phyloP scores from a whole-genome alignment of 2,888 invertebrate species.

The Scrobipalpa costella region DNA sequence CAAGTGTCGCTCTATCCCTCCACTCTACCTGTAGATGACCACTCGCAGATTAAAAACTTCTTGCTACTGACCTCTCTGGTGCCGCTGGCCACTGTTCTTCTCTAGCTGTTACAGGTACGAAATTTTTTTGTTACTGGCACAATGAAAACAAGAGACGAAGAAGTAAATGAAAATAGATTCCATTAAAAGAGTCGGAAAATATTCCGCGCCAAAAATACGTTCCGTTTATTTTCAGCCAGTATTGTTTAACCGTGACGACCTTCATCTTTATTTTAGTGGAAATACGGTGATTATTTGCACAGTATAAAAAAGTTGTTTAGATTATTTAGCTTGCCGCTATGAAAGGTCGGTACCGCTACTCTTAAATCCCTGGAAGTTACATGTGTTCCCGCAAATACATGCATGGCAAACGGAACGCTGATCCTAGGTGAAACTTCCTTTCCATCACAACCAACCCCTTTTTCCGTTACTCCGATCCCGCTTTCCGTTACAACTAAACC shows the following conservation, averaged over 20 bases:
- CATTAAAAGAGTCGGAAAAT: too few species aligned
- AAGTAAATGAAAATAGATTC: not conserved
- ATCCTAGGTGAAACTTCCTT: too few species aligned
- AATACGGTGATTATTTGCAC: not conserved
- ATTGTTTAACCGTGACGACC: not conserved
- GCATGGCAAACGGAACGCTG: too few species aligned
- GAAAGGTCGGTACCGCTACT: too few species aligned
- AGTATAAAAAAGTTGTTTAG: too few species aligned
- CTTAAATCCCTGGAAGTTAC: too few species aligned
- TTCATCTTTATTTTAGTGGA: not conserved
- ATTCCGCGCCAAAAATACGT: not conserved
- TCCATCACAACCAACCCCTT: too few species aligned
- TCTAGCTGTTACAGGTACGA: not conserved
- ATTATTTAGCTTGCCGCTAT: too few species aligned
- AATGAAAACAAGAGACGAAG: not conserved
- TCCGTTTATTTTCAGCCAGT: not conserved
- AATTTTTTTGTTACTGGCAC: conserved; percentile 2
- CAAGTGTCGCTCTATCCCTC: conserved; percentile 5
- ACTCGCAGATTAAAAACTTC: not conserved
- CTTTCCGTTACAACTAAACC: too few species aligned
- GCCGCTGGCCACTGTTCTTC: not conserved
- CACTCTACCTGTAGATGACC: not conserved
- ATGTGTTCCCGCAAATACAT: too few species aligned
- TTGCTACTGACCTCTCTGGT: too few species aligned
- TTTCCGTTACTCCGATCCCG: too few species aligned